A percentile compares a stretch with the other conserved stretches of the same genome.
Conservation (phyloP, 2,888 invertebrate genomes). For the Camptogramma bilineatum region DNA sequence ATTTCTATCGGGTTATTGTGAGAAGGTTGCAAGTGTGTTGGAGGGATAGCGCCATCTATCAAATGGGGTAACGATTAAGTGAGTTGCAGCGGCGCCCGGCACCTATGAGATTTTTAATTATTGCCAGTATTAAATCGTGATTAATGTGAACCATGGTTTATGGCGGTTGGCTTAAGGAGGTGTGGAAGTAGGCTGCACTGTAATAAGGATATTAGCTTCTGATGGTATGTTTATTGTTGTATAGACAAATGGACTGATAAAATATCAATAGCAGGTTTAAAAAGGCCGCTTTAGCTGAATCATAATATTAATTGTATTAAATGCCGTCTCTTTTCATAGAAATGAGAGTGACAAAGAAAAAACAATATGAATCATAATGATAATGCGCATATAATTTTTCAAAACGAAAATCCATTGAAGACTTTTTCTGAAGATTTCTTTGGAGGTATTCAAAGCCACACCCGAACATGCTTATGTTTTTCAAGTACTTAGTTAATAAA, state of each 20-base stretch:
- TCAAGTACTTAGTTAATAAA: too few species aligned
- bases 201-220: slow-evolving; percentile 8
- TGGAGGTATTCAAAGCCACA: too few species aligned
- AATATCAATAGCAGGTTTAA: background rate
- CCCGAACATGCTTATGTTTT: too few species aligned
- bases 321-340: too few species aligned
- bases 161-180: slow-evolving; percentile 44
- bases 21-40: slow-evolving; percentile 61
- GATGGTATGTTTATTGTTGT: background rate
- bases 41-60: slow-evolving; percentile 71
- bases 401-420: too few species aligned
- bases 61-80: slow-evolving; percentile 78
- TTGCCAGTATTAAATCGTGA: slow-evolving; percentile 72
- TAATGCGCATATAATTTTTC: too few species aligned
- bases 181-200: slow-evolving; percentile 19
- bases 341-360: too few species aligned
- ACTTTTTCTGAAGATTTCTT: too few species aligned
- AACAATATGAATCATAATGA: too few species aligned
- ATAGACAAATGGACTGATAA: background rate
- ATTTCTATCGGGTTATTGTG: slow-evolving; percentile 43
- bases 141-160: slow-evolving; percentile 65
- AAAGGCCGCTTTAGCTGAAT: too few species aligned
- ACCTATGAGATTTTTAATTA: slow-evolving; percentile 80
- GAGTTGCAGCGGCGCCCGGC: slow-evolving; percentile 68
- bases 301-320: too few species aligned